These are phyloP conservation scores for Salvelinus alpinus DNA, from an alignment of 2,113 vertebrate species.

Conservation along the genomic window DNA sequence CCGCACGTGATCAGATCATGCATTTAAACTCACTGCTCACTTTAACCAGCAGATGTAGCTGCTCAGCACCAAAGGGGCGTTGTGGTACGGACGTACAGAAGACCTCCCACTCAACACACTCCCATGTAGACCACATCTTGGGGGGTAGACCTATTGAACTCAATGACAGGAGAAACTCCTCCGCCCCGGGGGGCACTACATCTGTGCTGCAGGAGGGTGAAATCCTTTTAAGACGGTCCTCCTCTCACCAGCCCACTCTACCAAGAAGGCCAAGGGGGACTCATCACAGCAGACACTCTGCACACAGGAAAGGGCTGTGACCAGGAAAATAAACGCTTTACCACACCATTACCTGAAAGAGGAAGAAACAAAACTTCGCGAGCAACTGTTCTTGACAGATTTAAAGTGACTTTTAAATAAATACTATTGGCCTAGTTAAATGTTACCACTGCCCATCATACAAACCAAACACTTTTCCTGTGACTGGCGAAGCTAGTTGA, in stretches of 20 bases:
- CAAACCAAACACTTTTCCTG: constrained; percentile 69
- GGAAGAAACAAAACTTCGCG: constrained; percentile 73
- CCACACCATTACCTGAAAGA: constrained; percentile 74
- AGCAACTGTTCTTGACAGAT: constrained; percentile 66
- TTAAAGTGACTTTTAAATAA: neutral
- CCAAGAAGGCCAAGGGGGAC: constrained; percentile 54
- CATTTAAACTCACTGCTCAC: constrained; percentile 65
- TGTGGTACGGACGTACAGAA: constrained; percentile 47
- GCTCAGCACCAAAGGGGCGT: constrained; percentile 52
- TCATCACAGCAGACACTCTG: constrained; percentile 61
- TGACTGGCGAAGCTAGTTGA: constrained; percentile 63
- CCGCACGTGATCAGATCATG: constrained; percentile 68
- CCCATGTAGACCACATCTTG: constrained; percentile 53
- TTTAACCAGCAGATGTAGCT: constrained; percentile 64
- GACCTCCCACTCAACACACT: constrained; percentile 61
- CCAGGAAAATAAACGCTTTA: constrained; percentile 60
- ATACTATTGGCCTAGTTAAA: neutral
- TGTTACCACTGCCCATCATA: constrained; percentile 71
- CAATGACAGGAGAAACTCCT: constrained; percentile 47
- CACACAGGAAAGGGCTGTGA: constrained; percentile 56
- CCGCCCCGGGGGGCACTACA: constrained; percentile 60
- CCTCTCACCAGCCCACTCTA: constrained; percentile 63
- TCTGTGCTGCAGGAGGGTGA: constrained; percentile 58
- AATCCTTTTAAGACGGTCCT: constrained; percentile 59
- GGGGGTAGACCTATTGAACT: constrained; percentile 65